Base-by-base conservation (phyloP, 1,140 invertebrate genomes). In the Caerostris extrusa region DNA sequence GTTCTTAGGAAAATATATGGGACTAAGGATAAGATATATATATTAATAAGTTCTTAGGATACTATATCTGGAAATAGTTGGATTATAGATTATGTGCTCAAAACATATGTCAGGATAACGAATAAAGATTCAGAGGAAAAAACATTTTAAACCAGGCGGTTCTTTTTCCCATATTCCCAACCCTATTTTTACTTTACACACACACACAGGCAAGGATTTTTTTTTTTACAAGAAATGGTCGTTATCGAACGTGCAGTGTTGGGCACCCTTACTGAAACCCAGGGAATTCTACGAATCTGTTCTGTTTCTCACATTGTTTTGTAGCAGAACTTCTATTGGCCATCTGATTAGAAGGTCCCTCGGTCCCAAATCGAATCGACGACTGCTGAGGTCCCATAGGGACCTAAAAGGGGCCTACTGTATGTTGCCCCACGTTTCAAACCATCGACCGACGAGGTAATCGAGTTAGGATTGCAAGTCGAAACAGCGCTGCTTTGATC, bases 281-380 rank as follows among this genome's bases (percentile, higher is more conserved):
- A 6, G 61, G 61, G 61, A 67, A 67, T 67, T 17, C 71, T 1
- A 34, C 7, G 50, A 89, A 71, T 89, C 64, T 89, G 87, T 89
- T 90, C 56, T 90, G n/a, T 19, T 69, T 85, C n/a, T 85, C 17
- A 81, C 81, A 92, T 92, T 92, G 81, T 92, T 82, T 85, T 92
- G 81, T 56, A 92, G 82, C 81, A 55, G 81, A 53, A 67, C 34
- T 53, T 56, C 53, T 85, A 92, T 92, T 92, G 90, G 82, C 53
- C 90, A 64, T 92, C 90, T 92, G 90, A 85, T 92, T 92, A 92
- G 90, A 34, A 8, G 7, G 90, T 85, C 82, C 82, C 90, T 14
- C 6, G n/a, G 17, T 85, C 90, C 90, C 90, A 85, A 92, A 92
- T 92, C 90, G 90, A 92, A 92, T 92, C 56, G 60, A 7, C 17